These are phyloP conservation scores for Tinea trinotella DNA, from an alignment of 2,888 invertebrate genomes.

Conservation along the genomic window DNA sequence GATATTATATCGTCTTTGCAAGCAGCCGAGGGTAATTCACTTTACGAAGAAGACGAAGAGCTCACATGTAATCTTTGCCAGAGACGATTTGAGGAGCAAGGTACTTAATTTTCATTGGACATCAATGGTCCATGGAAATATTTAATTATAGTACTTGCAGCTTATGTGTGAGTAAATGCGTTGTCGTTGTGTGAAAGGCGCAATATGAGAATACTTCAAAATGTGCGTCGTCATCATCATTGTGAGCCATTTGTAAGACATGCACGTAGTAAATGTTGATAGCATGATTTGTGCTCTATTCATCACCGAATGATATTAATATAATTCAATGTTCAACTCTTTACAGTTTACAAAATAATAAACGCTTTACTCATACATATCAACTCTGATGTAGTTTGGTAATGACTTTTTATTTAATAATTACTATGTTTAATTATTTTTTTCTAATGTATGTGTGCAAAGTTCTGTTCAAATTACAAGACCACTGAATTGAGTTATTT, in stretches of 20 bases:
- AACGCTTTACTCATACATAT: slow-evolving; percentile 71
- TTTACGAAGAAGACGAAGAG: slow-evolving; percentile 77
- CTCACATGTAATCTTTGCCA: slow-evolving; percentile 83
- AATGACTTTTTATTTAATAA: slow-evolving; percentile 29
- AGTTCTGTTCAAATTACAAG: slow-evolving; percentile 32
- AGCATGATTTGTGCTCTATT: slow-evolving; percentile 36
- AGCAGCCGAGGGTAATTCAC: slow-evolving; percentile 76
- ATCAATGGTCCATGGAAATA: slow-evolving; percentile 25
- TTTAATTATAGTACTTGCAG: slow-evolving; percentile 44
- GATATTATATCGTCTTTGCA: slow-evolving; percentile 73
- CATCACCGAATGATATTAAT: not conserved
- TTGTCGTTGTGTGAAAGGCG: slow-evolving; percentile 50
- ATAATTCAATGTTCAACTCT: not conserved
- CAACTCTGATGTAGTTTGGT: slow-evolving; percentile 32
- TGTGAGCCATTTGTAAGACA: slow-evolving; percentile 35
- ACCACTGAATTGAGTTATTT: slow-evolving; percentile 72
- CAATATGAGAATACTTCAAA: slow-evolving; percentile 14
- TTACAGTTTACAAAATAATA: slow-evolving; percentile 23
- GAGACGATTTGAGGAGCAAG: slow-evolving; percentile 84
- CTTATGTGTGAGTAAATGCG: slow-evolving; percentile 73
- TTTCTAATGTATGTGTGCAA: slow-evolving; percentile 2
- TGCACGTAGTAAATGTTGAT: slow-evolving; percentile 40
- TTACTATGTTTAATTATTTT: not conserved
- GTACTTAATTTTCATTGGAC: slow-evolving; percentile 56
- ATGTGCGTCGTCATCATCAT: slow-evolving; percentile 27